Evolutionary conservation across 2,888 invertebrate genomes (phyloP).

Genomic region (Smittia sp.): DNA sequence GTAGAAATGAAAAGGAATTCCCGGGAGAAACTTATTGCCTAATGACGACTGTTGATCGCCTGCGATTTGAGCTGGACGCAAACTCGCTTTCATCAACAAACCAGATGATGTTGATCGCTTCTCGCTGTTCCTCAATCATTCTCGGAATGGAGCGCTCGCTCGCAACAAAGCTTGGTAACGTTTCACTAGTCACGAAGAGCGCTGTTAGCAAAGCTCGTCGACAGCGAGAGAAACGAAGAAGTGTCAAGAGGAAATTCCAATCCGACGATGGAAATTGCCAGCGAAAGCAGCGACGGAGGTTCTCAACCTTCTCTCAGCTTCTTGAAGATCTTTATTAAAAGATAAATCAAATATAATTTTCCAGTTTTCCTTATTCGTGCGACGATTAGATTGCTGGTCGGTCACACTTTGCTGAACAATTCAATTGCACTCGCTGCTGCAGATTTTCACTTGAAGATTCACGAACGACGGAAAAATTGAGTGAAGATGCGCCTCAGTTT

Average conservation of each 20-base stretch:
- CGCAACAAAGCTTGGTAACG: neutral
- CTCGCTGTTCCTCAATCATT: neutral
- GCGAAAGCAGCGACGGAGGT: neutral
- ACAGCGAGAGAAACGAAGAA: constrained; percentile 17
- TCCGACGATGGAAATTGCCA: neutral
- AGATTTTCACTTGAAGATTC: neutral
- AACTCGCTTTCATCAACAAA: neutral
- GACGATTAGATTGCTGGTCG: constrained; percentile 7
- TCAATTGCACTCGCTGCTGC: constrained; percentile 19
- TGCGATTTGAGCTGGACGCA: neutral
- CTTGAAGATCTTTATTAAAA: constrained; percentile 8
- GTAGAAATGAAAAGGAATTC: neutral
- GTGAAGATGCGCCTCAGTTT: neutral
- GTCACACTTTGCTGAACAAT: constrained; percentile 39
- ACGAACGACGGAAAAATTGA: neutral
- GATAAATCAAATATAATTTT: constrained; percentile 12
- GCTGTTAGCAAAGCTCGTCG: constrained; percentile 4
- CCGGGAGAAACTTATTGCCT: neutral
- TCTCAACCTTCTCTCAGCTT: neutral
- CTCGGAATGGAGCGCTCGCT: neutral
- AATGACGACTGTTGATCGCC: neutral
- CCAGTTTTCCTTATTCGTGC: neutral
- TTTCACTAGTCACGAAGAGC: constrained; percentile 35
- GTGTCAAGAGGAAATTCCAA: constrained; percentile 41
- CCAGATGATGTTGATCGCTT: neutral